Conservation (phyloP, 2,888 invertebrate genomes). For the Cyaniris semiargus region DNA sequence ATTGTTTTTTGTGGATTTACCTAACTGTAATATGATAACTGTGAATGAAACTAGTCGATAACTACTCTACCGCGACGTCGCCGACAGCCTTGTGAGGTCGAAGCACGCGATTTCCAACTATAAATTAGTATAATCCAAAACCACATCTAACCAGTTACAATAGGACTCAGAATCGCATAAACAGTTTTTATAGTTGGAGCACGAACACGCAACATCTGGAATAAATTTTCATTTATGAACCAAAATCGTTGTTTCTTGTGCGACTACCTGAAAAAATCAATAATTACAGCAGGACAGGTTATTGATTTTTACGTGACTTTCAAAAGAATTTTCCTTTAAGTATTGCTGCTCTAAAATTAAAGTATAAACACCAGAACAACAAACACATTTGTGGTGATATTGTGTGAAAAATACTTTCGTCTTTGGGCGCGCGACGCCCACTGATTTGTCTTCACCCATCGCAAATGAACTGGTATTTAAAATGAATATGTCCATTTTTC, state of each 20-base stretch:
- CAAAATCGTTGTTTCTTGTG: slow-evolving; percentile 24
- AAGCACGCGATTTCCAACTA: slow-evolving; percentile 8
- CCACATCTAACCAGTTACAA: slow-evolving; percentile 11
- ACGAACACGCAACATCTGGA: slow-evolving; percentile 27
- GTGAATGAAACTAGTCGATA: slow-evolving; percentile 16
- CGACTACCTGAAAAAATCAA: background rate
- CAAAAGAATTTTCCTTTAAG: background rate
- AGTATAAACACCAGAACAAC: background rate
- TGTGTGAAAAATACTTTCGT: no score
- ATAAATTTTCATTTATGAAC: slow-evolving; percentile 27
- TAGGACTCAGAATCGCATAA: slow-evolving; percentile 38
- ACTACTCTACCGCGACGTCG: slow-evolving; percentile 18
- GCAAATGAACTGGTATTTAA: no score
- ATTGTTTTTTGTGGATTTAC: background rate
- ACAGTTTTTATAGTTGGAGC: slow-evolving; percentile 20
- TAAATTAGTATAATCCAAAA: slow-evolving; percentile 7
- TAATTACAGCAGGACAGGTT: slow-evolving; percentile 39
- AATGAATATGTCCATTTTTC: no score
- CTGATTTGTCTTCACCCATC: no score
- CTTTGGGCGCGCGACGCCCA: no score
- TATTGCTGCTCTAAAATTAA: background rate
- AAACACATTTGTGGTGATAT: background rate
- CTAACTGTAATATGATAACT: background rate
- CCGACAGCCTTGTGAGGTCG: slow-evolving; percentile 21
- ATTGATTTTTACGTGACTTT: slow-evolving; percentile 36